Evolutionary conservation across 2,797 vertebrate species (phyloP).

Genomic region (Pogoniulus pusillus): DNA sequence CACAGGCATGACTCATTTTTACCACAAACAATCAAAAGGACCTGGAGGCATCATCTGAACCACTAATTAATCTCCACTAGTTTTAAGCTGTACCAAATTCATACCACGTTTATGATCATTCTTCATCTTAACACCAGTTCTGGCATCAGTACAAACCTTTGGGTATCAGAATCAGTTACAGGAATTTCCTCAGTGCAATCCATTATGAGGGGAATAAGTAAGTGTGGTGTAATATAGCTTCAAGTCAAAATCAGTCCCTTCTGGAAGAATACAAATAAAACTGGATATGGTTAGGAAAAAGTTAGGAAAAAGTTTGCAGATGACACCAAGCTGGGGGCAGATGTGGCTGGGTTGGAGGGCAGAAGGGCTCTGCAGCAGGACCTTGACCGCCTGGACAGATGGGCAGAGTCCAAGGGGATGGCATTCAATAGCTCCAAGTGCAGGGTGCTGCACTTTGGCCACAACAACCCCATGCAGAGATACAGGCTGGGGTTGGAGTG

Average conservation of each 20-base stretch:
- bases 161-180: background rate
- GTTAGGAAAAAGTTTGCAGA: too few species aligned
- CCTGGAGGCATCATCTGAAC: background rate
- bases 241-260: background rate
- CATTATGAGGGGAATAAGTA: background rate
- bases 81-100: conserved; percentile 8
- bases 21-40: background rate
- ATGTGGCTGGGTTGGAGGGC: too few species aligned
- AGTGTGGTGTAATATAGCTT: background rate
- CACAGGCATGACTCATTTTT: background rate
- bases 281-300: background rate
- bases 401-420: too few species aligned
- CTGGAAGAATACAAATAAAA: background rate
- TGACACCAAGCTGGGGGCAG: too few species aligned
- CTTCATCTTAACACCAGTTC: background rate
- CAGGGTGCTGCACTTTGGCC: too few species aligned
- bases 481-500: too few species aligned
- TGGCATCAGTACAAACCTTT: background rate
- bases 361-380: too few species aligned
- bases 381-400: too few species aligned
- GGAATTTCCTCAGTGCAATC: background rate
- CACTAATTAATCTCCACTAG: background rate
- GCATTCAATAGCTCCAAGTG: too few species aligned
- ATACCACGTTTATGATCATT: background rate
- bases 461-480: too few species aligned